phyloP scores from a whole-genome alignment of 2,888 invertebrate genomes.

The Melangyna quadrimaculata region DNA sequence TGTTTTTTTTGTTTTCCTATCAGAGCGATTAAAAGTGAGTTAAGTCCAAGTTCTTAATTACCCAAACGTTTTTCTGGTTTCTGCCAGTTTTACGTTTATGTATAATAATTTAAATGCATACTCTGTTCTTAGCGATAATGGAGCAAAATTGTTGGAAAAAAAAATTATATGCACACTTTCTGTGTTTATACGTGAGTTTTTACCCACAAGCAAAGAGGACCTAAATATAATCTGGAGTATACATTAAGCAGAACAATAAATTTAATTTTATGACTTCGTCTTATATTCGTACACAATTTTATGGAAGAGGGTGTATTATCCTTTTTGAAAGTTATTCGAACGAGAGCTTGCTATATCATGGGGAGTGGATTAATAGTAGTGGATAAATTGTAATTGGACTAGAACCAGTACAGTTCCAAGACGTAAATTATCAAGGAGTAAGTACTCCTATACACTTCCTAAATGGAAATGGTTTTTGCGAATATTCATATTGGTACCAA shows the following conservation, averaged over 20 bases:
- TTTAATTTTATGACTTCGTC: slow-evolving; percentile 50
- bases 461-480: no score
- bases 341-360: neutral
- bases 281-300: no score
- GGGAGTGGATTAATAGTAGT: neutral
- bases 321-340: neutral
- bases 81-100: neutral
- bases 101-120: slow-evolving; percentile 33
- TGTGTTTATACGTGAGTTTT: slow-evolving; percentile 16
- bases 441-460: no score
- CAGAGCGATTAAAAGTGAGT: neutral
- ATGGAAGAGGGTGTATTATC: slow-evolving; percentile 4
- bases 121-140: slow-evolving; percentile 34
- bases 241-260: slow-evolving; percentile 38
- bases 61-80: slow-evolving; percentile 6
- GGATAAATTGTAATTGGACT: neutral
- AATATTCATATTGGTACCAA: no score
- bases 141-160: neutral
- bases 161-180: slow-evolving; percentile 24
- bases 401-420: no score
- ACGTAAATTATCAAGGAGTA: neutral
- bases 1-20: neutral
- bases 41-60: slow-evolving; percentile 35
- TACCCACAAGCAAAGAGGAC: neutral
- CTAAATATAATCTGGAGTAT: slow-evolving; percentile 36